phyloP scores from a whole-genome alignment of 2,888 invertebrate genomes.

The Microctonus hyperodae region DNA sequence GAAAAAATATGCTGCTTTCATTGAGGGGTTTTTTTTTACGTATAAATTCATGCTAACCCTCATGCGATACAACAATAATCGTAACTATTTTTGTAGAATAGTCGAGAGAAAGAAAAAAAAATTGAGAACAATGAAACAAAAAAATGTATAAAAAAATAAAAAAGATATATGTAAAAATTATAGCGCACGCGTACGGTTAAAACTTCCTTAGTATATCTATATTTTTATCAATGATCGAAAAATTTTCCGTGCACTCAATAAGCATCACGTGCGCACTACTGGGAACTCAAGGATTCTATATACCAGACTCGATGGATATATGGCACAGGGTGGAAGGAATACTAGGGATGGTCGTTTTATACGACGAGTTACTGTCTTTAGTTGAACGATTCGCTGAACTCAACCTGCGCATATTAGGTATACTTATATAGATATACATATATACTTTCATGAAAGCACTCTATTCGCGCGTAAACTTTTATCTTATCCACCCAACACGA shows the following conservation, averaged over 20 bases:
- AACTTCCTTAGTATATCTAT: background rate
- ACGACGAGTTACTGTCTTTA: slow-evolving; percentile 41
- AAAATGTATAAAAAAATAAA: too few species aligned
- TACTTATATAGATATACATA: background rate
- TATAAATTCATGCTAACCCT: background rate
- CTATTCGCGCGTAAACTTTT: slow-evolving; percentile 40
- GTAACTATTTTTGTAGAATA: background rate
- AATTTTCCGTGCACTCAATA: slow-evolving; percentile 20
- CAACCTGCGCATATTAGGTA: background rate
- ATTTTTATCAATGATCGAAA: background rate
- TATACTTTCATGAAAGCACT: slow-evolving; percentile 9
- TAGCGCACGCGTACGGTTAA: background rate
- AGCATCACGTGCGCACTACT: slow-evolving; percentile 21
- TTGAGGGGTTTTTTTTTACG: background rate
- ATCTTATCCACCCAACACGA: slow-evolving; percentile 34
- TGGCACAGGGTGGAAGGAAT: background rate
- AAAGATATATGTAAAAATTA: too few species aligned
- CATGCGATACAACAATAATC: background rate
- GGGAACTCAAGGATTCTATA: slow-evolving; percentile 35
- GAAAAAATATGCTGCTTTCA: background rate
- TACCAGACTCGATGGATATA: background rate
- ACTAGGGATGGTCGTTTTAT: slow-evolving; percentile 33
- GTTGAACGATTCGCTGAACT: slow-evolving; percentile 39
- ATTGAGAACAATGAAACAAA: too few species aligned
- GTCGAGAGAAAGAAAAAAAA: background rate